Evolutionary conservation across 2,888 invertebrate genomes (phyloP).

Genomic region (Achlya flavicornis): DNA sequence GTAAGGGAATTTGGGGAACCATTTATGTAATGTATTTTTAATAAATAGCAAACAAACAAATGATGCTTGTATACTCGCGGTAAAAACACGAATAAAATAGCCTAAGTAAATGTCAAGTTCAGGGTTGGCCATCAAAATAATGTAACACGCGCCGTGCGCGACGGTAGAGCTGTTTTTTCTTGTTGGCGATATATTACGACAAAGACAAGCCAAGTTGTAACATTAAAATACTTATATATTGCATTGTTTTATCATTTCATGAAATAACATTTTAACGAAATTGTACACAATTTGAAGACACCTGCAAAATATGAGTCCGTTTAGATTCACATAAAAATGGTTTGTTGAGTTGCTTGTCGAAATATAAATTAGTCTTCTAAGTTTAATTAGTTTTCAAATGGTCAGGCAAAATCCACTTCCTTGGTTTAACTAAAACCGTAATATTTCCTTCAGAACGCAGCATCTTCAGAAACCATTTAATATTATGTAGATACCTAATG

Average conservation of each 20-base stretch:
- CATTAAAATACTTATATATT: background rate
- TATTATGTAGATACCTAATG: slow-evolving; percentile 1
- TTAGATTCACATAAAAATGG: no score
- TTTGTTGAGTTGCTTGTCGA: no score
- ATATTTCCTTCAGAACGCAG: background rate
- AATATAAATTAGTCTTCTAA: no score
- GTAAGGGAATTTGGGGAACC: no score
- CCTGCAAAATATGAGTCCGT: no score
- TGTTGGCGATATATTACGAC: slow-evolving; percentile 12
- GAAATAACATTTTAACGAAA: background rate
- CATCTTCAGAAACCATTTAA: background rate
- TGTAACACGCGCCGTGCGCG: slow-evolving; percentile 9
- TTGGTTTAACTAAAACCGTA: no score
- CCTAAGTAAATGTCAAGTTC: slow-evolving; percentile 11
- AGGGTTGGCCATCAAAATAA: slow-evolving; percentile 10
- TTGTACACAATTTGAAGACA: background rate
- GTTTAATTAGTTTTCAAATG: no score
- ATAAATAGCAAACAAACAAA: background rate
- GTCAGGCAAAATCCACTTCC: no score
- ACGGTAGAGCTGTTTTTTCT: slow-evolving; percentile 24
- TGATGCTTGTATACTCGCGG: background rate
- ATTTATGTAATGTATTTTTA: no score
- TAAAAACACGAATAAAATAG: background rate
- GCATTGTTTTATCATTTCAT: background rate
- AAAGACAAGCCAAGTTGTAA: background rate